These are phyloP conservation scores for Cebidichthys violaceus DNA, from an alignment of 2,113 vertebrate species.

Conservation along the genomic window DNA sequence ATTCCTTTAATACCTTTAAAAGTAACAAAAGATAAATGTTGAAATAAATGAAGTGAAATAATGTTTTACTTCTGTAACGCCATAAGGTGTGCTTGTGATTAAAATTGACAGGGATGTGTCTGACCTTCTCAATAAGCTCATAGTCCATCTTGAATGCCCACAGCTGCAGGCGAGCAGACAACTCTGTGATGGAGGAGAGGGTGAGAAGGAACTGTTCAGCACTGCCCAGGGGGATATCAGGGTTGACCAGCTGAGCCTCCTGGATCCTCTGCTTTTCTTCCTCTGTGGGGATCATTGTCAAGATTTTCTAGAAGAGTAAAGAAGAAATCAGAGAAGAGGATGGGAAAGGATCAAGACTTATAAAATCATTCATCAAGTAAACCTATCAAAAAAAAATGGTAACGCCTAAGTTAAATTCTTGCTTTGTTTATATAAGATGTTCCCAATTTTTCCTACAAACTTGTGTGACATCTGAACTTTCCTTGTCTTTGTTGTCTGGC, in stretches of 20 bases:
- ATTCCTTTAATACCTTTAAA: not conserved
- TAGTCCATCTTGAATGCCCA: conserved; percentile 99
- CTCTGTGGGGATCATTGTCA: conserved; percentile 97
- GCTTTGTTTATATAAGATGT: conserved; percentile 49
- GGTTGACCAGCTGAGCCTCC: conserved; percentile 94
- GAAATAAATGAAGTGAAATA: not conserved
- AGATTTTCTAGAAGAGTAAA: conserved; percentile 90
- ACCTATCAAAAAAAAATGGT: not conserved
- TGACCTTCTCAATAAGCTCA: conserved; percentile 95
- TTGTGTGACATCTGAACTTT: conserved; percentile 64
- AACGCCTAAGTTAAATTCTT: not conserved
- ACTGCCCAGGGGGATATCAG: conserved; percentile 92
- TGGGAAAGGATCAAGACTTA: not conserved
- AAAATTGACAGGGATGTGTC: conserved; percentile 30
- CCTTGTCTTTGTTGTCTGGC: conserved; percentile 37
- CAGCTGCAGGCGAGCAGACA: conserved; percentile 95
- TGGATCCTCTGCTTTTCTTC: conserved; percentile 99
- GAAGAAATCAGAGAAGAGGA: conserved; percentile 28
- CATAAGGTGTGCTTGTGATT: conserved; percentile 17
- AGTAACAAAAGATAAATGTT: not conserved
- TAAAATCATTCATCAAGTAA: conserved; percentile 45
- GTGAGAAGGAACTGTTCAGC: conserved; percentile 98
- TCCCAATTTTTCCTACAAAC: conserved; percentile 45
- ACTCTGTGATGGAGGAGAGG: conserved; percentile 95
- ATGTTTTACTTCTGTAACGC: conserved; percentile 2